Evolutionary conservation across 2,888 invertebrate genomes (phyloP).

Genomic region (Yponomeuta cagnagella): DNA sequence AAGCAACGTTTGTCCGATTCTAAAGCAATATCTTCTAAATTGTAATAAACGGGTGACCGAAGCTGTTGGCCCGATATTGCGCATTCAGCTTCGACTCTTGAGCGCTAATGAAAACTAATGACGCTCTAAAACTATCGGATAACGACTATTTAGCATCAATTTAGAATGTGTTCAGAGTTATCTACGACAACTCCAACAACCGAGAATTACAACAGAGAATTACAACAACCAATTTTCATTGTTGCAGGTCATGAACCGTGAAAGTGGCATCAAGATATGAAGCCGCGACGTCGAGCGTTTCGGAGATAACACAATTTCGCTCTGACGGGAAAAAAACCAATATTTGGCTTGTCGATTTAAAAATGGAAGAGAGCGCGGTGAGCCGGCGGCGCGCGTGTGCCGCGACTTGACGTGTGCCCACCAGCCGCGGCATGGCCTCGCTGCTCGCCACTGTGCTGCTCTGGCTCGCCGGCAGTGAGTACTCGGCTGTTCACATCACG

Average conservation of each 20-base stretch:
- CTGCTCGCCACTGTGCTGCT: constrained; percentile 55
- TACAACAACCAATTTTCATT: constrained; percentile 4
- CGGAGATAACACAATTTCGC: constrained; percentile 35
- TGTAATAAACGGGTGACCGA: constrained; percentile 16
- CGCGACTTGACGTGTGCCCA: constrained; percentile 36
- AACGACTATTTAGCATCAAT: constrained; percentile 7
- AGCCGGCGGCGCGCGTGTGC: constrained; percentile 4
- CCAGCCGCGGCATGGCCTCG: constrained; percentile 55
- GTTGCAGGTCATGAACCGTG: constrained; percentile 9
- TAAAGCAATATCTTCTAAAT: constrained; percentile 16
- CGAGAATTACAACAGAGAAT: background rate
- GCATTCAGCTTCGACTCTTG: constrained; percentile 12
- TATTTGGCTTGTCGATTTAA: constrained; percentile 39
- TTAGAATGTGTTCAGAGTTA: constrained; percentile 6
- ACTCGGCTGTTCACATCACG: background rate
- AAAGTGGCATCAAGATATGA: constrained; percentile 29
- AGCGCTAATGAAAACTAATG: constrained; percentile 13
- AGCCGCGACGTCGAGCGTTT: constrained; percentile 27
- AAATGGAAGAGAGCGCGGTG: constrained; percentile 42
- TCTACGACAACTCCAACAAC: background rate
- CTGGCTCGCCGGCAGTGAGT: constrained; percentile 68
- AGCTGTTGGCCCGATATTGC: constrained; percentile 10
- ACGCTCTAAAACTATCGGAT: constrained; percentile 2
- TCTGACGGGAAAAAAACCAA: constrained; percentile 38
- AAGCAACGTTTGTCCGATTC: constrained; percentile 22